Percentiles rank a stretch among this genome's conserved stretches.
These are phyloP conservation scores for Lepidocolaptes lacrymiger DNA, from an alignment of 2,797 vertebrate genomes.

Conservation along the genomic window DNA sequence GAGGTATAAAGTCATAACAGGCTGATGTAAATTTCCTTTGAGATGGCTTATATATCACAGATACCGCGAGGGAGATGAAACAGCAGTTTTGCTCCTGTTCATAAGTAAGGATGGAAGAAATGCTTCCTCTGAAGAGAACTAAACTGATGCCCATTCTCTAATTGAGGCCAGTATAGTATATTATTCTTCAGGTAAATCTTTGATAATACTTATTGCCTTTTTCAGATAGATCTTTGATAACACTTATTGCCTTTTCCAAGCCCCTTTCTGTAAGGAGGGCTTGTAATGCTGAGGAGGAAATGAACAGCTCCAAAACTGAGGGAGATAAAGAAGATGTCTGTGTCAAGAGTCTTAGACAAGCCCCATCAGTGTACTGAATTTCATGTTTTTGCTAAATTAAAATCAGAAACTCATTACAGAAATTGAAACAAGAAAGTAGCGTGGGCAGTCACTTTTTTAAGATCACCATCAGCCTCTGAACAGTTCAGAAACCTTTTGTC, in stretches of 20 bases:
- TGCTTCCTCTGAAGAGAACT: conserved; percentile 5
- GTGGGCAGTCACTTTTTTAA: not conserved
- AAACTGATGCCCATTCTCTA: conserved; percentile 1
- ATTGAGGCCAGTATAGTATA: not conserved
- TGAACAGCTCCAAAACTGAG: not conserved
- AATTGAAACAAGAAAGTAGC: not conserved
- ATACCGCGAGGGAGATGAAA: conserved; percentile 46
- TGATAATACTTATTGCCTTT: conserved; percentile 34
- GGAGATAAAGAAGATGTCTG: conserved; percentile 20
- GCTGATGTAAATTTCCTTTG: conserved; percentile 70
- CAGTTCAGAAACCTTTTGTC: not conserved
- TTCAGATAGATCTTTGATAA: not conserved
- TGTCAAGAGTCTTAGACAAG: not conserved
- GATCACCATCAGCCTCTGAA: not conserved
- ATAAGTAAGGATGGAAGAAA: conserved; percentile 37
- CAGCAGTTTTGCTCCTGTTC: conserved; percentile 45
- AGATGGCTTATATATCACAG: conserved; percentile 59
- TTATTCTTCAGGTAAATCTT: conserved; percentile 35
- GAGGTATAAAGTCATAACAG: conserved; percentile 66
- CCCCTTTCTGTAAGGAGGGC: not conserved
- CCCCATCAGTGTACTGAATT: not conserved
- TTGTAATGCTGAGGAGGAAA: conserved; percentile 40
- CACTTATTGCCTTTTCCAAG: conserved; percentile 20
- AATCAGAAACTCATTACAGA: conserved; percentile 28
- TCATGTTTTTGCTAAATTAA: conserved; percentile 25